These are phyloP conservation scores for Chelonoidis abingdonii DNA, from an alignment of 2,113 vertebrate genomes.

Conservation along the genomic window DNA sequence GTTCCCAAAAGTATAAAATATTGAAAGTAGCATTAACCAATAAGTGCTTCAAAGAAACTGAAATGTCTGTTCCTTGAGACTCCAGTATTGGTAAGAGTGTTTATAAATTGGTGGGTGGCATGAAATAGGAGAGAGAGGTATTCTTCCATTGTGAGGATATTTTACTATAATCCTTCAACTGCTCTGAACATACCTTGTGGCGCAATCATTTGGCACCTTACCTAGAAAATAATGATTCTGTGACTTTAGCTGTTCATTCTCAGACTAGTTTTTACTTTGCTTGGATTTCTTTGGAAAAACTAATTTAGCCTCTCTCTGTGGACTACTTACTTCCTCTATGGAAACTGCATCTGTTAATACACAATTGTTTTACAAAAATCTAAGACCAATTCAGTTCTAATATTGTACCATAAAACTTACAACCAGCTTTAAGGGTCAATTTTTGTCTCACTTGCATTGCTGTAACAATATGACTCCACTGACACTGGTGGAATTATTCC, in stretches of 20 bases:
- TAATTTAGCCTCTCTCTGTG: not conserved
- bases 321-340: not conserved
- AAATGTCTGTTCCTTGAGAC: not conserved
- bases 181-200: not conserved
- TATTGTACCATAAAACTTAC: not conserved
- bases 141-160: not conserved
- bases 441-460: not conserved
- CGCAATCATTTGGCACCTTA: not conserved
- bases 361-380: not conserved
- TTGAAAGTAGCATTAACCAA: not conserved
- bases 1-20: not conserved
- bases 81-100: not conserved
- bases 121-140: accelerated
- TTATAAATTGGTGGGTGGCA: not conserved
- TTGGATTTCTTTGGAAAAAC: not conserved
- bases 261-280: not conserved
- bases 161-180: not conserved
- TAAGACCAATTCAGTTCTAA: not conserved
- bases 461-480: not conserved
- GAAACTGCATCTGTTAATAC: not conserved
- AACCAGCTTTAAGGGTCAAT: not conserved
- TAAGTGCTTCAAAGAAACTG: not conserved
- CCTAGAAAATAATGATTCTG: not conserved
- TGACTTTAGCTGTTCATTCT: not conserved
- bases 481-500: not conserved